These are phyloP conservation scores for Ictalurus furcatus DNA, from an alignment of 2,113 vertebrate genomes.

Conservation along the genomic window DNA sequence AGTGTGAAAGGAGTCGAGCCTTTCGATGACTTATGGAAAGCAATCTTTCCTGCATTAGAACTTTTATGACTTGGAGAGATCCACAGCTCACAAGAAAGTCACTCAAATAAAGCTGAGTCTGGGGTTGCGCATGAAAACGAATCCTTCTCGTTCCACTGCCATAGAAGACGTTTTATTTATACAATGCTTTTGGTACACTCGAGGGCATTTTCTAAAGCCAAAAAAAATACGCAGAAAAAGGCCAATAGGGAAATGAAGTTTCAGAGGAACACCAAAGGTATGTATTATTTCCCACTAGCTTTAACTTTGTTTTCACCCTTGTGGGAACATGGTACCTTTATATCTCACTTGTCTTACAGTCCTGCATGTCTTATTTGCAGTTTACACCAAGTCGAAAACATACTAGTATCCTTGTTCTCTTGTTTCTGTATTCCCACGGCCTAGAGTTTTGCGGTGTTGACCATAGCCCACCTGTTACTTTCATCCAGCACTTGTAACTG, in stretches of 20 bases:
- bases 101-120: not conserved
- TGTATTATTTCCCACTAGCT: not conserved
- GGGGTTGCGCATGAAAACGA: not conserved
- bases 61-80: not conserved
- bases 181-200: not conserved
- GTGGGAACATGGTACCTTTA: not conserved
- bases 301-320: not conserved
- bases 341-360: not conserved
- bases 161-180: not conserved
- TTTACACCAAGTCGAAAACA: not conserved
- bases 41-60: not conserved
- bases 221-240: not conserved
- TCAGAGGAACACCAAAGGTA: not conserved
- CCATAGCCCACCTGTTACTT: not conserved
- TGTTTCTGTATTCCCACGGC: not conserved
- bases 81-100: not conserved
- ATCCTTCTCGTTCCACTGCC: not conserved
- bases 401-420: not conserved
- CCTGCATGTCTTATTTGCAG: not conserved
- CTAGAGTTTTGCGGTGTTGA: not conserved
- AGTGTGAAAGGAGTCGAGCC: not conserved
- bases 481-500: not conserved
- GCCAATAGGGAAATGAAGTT: not conserved
- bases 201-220: not conserved
- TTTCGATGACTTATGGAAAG: not conserved